Evolutionary conservation across 2,113 vertebrate species (phyloP), one percentile per base, ranked within the genome.

Genomic region (Festucalex cinctus): DNA sequence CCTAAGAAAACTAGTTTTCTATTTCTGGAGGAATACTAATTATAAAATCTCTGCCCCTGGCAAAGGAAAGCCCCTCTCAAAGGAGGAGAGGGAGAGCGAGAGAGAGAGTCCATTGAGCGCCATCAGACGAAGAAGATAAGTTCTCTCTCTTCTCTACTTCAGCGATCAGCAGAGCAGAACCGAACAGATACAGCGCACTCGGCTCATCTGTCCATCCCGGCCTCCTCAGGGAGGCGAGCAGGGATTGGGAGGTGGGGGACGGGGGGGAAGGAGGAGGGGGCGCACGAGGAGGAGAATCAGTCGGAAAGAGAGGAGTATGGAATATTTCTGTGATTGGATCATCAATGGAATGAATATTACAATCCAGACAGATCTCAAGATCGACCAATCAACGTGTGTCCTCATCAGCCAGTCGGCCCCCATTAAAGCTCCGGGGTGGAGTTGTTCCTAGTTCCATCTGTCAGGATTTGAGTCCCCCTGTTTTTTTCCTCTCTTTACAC

Each of bases 341-440:
- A 84, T 88, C 88, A 91, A 89, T 77, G 87, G 85, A 89, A 85
- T 84, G 83, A 92, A 88, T 85, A 85, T 84, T 75, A 84, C 77
- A 82, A 85, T 63, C 70, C 3, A 32, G 67, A 73, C 65, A 86
- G 70, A 68, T 66, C 61, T 81, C 64, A 67, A 79, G 66, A 74
- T 65, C 82, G 88, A 73, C 90, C 88, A 87, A 88, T 86, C 87
- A 88, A 75, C 70, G 37, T 36, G 13, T 73, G 65, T 65, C n/a
- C 73, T 75, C 75, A 69, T 85, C 81, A 88, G 76, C 88, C 84
- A 87, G 87, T 84, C 88, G 86, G 75, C 74, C 73, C 65, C 64
- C 66, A 37, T 24, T 26, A 39, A 65, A 69, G 60, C 22, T 41
- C 39, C n/a, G 2, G 46, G 58, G 39, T 37, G 66, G 35, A 60